Percentiles rank a stretch among this genome's conserved stretches.
phyloP scores from a whole-genome alignment of 2,888 invertebrate genomes.

The Drosophila limbata region DNA sequence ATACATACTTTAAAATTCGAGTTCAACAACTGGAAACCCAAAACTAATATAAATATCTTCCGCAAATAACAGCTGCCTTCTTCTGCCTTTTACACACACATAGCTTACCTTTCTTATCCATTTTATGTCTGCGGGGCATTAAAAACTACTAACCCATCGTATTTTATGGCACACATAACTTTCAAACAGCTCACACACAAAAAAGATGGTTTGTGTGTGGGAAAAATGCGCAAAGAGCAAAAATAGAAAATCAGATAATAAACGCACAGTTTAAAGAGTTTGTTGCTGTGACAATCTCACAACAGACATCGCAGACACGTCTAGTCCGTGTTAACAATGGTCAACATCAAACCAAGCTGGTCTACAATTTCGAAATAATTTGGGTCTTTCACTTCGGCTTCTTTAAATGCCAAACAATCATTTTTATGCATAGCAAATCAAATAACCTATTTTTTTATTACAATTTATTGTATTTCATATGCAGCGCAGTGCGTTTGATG shows the following conservation, averaged over 20 bases:
- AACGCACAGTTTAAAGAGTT: constrained; percentile 15
- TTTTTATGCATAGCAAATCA: constrained; percentile 7
- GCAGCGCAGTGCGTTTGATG: constrained; percentile 2
- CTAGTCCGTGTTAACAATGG: background rate
- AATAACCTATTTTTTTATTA: background rate
- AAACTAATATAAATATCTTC: no score
- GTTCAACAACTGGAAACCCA: no score
- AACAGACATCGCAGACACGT: constrained; percentile 31
- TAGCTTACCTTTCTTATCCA: background rate
- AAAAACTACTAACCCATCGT: constrained; percentile 6
- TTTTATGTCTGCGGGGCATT: background rate
- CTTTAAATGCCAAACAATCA: constrained; percentile 8
- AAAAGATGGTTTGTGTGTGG: constrained; percentile 26
- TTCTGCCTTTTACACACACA: background rate
- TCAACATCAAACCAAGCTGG: constrained; percentile 2
- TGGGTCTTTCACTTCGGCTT: constrained; percentile 12
- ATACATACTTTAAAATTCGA: no score
- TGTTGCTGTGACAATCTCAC: constrained; percentile 28
- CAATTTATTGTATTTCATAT: constrained; percentile 19
- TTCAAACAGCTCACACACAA: background rate
- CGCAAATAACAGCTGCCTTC: background rate
- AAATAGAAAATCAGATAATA: constrained; percentile 21
- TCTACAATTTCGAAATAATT: constrained; percentile 23
- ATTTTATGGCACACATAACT: constrained; percentile 32
- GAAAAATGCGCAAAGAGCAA: constrained; percentile 30